phyloP scores from a whole-genome alignment of 2,113 vertebrate genomes.

The human (Homo sapiens) region GRCh38 chr3:31497001-31497500 shows the following conservation, averaged over 20 bases:
- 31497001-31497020: not conserved
- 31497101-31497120: not conserved
- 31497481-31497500: not conserved
- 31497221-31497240: not conserved
- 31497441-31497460: not conserved
- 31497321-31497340: not conserved
- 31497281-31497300: not conserved
- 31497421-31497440: not conserved
- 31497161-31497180: not conserved
- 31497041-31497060: not conserved
- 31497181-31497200: not conserved
- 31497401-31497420: not conserved
- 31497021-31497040: not conserved
- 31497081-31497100: not conserved
- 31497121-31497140: not conserved
- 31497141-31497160: not conserved
- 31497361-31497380: not conserved
- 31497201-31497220: not conserved
- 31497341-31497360: not conserved
- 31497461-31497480: not conserved
- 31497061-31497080: not conserved
- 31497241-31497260: not conserved
- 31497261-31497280: not conserved
- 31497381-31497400: not conserved
- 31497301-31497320: not conserved